Evolutionary conservation across 2,888 invertebrate species (phyloP), one percentile per base, ranked within the genome.

Genomic region (Polydrusus tereticollis): DNA sequence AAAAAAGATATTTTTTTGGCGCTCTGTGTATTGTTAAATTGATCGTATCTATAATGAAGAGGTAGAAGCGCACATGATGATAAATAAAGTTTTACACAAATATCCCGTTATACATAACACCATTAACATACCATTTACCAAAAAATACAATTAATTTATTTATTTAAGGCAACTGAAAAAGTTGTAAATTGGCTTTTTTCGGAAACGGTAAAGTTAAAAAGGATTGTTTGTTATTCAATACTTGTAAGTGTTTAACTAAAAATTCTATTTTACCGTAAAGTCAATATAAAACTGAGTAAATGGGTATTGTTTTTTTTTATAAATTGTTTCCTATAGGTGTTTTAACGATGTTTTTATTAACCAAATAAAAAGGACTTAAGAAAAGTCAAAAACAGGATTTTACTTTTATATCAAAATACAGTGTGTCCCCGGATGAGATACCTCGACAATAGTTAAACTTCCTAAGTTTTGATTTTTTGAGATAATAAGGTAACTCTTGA

Each of bases 161-260:
- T 47, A 47, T 47, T 47, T 47, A 47, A 47, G 21, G 29, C 16
- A 55, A 55, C 29, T 55, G 2, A 29, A 55, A 55, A 55, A 55
- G 16, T 55, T 55, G 52, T 55, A 55, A 55, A 55, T 55, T 29
- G 29, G 29, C 52, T 29, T 55, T 52, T 55, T 29, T 55, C 16
- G 12, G n/a, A 29, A 55, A 55, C 52, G 52, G 52, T 55, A 55
- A 55, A 55, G 29, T 52, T 21, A 8, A 52, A 55, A 29, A 55
- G 29, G 18, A 55, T 55, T 29, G 10, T 55, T 55, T 55, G 52
- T 55, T 55, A 55, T 55, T 55, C 29, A 29, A 29, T 55, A 55
- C n/a, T 16, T 29, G 29, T 29, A 29, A 29, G n/a, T 55, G 29
- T 55, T 55, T 55, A 29, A 18, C 16, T 55, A 29, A 29, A 55